Conservation (phyloP, 2,113 vertebrate genomes). For the Aythya baeri region DNA sequence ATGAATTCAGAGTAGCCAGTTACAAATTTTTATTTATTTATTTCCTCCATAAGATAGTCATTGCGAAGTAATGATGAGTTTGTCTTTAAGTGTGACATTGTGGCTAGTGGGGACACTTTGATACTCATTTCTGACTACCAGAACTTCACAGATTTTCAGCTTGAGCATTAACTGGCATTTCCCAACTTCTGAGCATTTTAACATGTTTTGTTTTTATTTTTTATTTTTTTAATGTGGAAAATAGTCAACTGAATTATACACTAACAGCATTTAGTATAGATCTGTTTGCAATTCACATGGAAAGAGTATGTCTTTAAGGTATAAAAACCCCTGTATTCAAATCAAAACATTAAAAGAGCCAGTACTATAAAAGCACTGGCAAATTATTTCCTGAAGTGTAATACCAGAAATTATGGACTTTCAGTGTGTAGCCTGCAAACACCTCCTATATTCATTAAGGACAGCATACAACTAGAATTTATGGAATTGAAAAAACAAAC, state of each 20-base stretch:
- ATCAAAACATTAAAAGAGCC: not conserved
- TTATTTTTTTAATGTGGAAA: not conserved
- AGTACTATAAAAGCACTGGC: not conserved
- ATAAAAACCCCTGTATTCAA: not conserved
- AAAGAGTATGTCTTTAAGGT: not conserved
- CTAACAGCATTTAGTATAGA: not conserved
- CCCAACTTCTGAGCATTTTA: not conserved
- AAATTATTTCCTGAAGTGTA: not conserved
- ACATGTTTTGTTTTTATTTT: not conserved
- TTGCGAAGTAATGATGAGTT: not conserved
- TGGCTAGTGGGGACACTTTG: not conserved
- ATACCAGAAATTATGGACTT: not conserved
- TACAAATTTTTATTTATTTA: not conserved
- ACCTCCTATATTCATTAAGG: not conserved
- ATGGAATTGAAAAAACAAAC: not conserved
- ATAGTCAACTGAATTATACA: not conserved
- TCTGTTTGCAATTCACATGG: not conserved
- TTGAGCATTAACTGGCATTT: not conserved
- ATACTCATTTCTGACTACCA: not conserved
- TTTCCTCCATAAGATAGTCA: not conserved
- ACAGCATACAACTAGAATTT: not conserved
- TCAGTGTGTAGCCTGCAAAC: not conserved
- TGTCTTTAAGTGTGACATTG: not conserved
- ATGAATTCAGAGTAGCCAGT: not conserved
- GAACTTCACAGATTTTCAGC: not conserved